Percentiles rank a stretch among this genome's conserved stretches.
Conservation (phyloP, 1,140 invertebrate species). For the Kradibia gibbosae region DNA sequence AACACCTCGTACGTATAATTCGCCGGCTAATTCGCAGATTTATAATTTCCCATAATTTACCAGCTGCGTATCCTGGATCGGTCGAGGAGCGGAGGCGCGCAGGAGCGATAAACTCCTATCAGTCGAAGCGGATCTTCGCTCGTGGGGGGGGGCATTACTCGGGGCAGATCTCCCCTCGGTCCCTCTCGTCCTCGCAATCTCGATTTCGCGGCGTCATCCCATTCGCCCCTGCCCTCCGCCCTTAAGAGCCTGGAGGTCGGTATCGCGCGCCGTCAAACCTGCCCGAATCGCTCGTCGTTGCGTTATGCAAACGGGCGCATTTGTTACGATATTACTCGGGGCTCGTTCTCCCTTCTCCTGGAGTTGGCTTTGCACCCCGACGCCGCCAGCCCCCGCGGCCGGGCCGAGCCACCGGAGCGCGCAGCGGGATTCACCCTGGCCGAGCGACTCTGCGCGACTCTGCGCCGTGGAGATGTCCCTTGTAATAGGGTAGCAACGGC, state of each 20-base stretch:
- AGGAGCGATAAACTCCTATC: slow-evolving; percentile 33
- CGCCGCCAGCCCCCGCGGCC: slow-evolving; percentile 48
- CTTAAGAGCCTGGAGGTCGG: slow-evolving; percentile 66
- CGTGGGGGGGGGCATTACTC: neutral
- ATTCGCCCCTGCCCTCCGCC: slow-evolving; percentile 34
- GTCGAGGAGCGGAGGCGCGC: neutral
- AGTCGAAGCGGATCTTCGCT: slow-evolving; percentile 24
- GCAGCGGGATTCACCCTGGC: neutral
- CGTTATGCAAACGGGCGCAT: slow-evolving; percentile 73
- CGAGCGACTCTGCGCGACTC: neutral
- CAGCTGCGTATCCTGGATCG: neutral
- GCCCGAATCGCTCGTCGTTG: slow-evolving; percentile 73
- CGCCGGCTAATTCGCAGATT: slow-evolving; percentile 3
- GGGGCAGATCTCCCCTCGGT: slow-evolving; percentile 12
- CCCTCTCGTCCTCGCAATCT: slow-evolving; percentile 59
- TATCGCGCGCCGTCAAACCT: slow-evolving; percentile 73
- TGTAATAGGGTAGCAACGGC: slow-evolving; percentile 32
- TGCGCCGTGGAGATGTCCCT: neutral
- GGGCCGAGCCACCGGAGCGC: neutral
- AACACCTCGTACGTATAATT: neutral
- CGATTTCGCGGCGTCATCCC: slow-evolving; percentile 48
- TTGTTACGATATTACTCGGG: slow-evolving; percentile 72
- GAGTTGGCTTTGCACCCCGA: slow-evolving; percentile 29
- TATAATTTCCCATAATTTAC: slow-evolving; percentile 30
- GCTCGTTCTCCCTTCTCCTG: slow-evolving; percentile 64